phyloP scores from a whole-genome alignment of 2,797 vertebrate species.

The Pseudochirops cupreus region DNA sequence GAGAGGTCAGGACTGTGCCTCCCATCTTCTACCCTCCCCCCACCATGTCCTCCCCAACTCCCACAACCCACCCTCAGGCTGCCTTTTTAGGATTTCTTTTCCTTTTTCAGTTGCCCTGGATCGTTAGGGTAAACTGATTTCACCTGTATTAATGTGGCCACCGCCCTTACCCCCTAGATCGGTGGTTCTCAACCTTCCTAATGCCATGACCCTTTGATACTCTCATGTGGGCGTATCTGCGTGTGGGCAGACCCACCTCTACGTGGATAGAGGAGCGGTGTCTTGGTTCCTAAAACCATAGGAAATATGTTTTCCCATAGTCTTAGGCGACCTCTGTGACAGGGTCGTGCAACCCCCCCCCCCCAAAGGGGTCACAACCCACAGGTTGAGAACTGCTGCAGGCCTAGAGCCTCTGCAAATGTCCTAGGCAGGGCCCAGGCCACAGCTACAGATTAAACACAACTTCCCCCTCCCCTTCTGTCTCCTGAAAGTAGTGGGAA shows the following conservation, averaged over 20 bases:
- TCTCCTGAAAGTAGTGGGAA: background rate
- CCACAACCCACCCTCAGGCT: background rate
- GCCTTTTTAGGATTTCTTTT: background rate
- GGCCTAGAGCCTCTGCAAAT: background rate
- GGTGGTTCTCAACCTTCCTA: too few species aligned
- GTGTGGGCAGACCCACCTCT: too few species aligned
- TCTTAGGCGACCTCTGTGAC: too few species aligned
- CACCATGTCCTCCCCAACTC: too few species aligned
- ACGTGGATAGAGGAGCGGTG: too few species aligned
- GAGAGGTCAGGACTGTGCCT: background rate
- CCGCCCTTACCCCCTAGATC: background rate
- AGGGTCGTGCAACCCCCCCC: too few species aligned
- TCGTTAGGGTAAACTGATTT: background rate
- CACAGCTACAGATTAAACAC: background rate
- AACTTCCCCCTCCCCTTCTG: background rate
- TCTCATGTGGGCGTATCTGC: too few species aligned
- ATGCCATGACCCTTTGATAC: too few species aligned
- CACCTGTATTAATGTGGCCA: background rate
- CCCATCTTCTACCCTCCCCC: background rate
- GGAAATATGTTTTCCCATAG: too few species aligned
- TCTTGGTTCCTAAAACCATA: too few species aligned
- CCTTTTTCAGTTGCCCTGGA: background rate
- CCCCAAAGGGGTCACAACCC: too few species aligned
- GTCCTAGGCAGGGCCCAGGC: background rate
- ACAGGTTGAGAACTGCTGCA: too few species aligned